Base-by-base conservation (phyloP, 2,113 vertebrate genomes). In the Rhinopomastus cyanomelas region DNA sequence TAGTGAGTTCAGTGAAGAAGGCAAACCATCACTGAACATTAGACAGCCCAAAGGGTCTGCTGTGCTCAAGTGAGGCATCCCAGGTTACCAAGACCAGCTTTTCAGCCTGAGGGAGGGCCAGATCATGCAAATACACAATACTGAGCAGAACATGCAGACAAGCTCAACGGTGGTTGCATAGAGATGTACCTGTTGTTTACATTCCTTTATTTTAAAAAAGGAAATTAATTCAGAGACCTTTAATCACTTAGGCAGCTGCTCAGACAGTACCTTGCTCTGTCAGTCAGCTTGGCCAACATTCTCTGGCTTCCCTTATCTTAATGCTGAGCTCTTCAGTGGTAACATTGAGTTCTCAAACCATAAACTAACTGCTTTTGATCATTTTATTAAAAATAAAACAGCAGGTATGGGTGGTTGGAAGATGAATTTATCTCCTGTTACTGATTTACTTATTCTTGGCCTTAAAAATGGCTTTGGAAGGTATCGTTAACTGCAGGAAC, bases 161-260 rank as follows among this genome's bases (percentile, higher is more conserved):
- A 81, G 27, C 20, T 32, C 32, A 73, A 2, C 0, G 68, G 27
- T 4, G 46, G 27, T 5, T 86, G 19, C 42, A 51, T 9, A 88
- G 44, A 91, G 23, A 86, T 51, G 30, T 91, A 61, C 16, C 42
- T 65, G 22, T 60, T 86, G 80, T 23, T 90, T 89, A 83, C 3
- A 46, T 64, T 78, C 51, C 14, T 66, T 59, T 74, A 64, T 80
- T 90, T 69, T 19, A 11, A 68, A 87, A 90, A 55, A 62, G 4
- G 9, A n/a, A 78, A 81, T 85, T 61, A 72, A 86, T 66, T 72
- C 62, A 48, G 22, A 92, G 8, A 27, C 27, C 23, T 91, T 78
- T 88, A 79, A 91, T 55, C 21, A 78, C 48, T 81, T 61, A 66
- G 0, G 19, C 92, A 96, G 91, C 88, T 94, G 77, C 77, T 75